These are phyloP conservation scores for Eptesicus fuscus DNA, from an alignment of 2,113 vertebrate genomes.

Conservation along the genomic window DNA sequence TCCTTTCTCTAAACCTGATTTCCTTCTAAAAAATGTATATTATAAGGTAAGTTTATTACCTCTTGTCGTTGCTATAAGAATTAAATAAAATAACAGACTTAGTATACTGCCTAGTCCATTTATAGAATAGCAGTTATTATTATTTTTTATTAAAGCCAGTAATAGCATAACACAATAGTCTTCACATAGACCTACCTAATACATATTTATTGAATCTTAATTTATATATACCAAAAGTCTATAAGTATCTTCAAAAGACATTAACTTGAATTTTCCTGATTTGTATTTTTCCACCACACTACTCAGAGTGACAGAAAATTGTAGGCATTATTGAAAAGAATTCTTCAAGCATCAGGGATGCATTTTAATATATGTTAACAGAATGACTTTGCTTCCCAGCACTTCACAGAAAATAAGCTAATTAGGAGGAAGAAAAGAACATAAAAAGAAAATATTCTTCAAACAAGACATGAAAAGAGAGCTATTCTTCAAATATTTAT, in stretches of 20 bases:
- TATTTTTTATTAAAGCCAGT: not conserved
- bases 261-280: constrained; percentile 18
- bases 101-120: not conserved
- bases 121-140: not conserved
- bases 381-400: constrained; percentile 52
- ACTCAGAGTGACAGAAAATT: constrained; percentile 43
- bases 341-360: constrained; percentile 43
- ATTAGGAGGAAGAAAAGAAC: constrained; percentile 63
- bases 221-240: not conserved
- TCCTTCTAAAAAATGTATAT: not conserved
- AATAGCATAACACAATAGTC: not conserved
- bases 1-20: not conserved
- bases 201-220: not conserved
- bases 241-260: not conserved
- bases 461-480: constrained; percentile 64
- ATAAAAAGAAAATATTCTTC: constrained; percentile 67
- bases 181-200: not conserved
- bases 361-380: constrained; percentile 55
- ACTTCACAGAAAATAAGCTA: constrained; percentile 63
- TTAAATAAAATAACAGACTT: not conserved
- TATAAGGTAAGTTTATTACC: not conserved
- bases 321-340: constrained; percentile 54
- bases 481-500: constrained; percentile 68
- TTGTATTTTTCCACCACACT: constrained; percentile 31
- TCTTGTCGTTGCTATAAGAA: not conserved